phyloP scores from a whole-genome alignment of 2,797 vertebrate species.

The Sus cebifrons region DNA sequence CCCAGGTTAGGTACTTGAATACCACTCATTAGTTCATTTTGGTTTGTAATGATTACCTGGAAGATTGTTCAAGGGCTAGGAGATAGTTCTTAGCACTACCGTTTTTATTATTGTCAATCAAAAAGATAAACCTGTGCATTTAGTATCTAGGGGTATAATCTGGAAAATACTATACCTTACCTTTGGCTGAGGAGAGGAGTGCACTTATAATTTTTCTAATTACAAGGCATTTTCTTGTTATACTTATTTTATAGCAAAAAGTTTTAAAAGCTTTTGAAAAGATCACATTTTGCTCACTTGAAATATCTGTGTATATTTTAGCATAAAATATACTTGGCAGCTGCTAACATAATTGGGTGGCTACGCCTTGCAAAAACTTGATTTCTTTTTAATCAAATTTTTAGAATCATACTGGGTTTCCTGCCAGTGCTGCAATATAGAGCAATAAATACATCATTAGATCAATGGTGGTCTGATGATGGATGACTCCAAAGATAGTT shows the following conservation, averaged over 20 bases:
- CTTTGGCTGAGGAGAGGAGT: conserved; percentile 36
- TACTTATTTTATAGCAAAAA: conserved; percentile 75
- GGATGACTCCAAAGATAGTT: conserved; percentile 77
- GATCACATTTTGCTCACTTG: conserved; percentile 80
- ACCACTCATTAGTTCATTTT: conserved; percentile 61
- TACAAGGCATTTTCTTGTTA: conserved; percentile 61
- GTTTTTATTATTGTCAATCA: conserved; percentile 50
- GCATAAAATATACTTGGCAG: conserved; percentile 83
- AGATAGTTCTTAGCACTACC: conserved; percentile 26
- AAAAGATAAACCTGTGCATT: conserved; percentile 64
- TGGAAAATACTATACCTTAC: conserved; percentile 21
- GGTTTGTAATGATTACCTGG: conserved; percentile 63
- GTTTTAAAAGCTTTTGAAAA: conserved; percentile 79
- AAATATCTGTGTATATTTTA: conserved; percentile 81
- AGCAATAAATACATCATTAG: conserved; percentile 79
- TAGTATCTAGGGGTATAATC: conserved; percentile 19
- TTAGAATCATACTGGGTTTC: conserved; percentile 84
- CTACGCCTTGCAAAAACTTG: conserved; percentile 83
- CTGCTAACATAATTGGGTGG: conserved; percentile 83
- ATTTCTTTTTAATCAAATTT: conserved; percentile 87
- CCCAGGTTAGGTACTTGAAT: neutral
- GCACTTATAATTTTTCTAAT: conserved; percentile 66
- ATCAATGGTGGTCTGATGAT: conserved; percentile 69
- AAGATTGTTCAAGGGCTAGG: conserved; percentile 46
- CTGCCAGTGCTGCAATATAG: conserved; percentile 80